Evolutionary conservation across 2,888 invertebrate species (phyloP).

Genomic region (Oegoconia quadripuncta): DNA sequence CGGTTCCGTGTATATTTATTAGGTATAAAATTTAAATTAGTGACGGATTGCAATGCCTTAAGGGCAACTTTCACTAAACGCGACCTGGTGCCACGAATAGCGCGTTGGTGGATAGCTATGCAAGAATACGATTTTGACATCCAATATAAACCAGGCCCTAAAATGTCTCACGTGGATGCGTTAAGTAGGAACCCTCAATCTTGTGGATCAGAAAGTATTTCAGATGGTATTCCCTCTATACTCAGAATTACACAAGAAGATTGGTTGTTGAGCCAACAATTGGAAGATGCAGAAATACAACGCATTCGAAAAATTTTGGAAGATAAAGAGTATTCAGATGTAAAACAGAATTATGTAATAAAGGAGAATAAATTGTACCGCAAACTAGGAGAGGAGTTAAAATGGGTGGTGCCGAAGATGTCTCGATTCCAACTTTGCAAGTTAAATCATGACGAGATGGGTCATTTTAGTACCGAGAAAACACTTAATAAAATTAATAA

Average conservation of each 20-base stretch:
- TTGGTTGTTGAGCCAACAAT: constrained; percentile 20
- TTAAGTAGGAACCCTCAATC: constrained; percentile 1
- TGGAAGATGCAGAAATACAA: constrained; percentile 13
- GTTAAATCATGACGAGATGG: constrained; percentile 26
- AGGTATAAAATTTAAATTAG: too few relatives aligned
- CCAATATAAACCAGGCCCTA: background rate
- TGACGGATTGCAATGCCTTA: constrained; percentile 18
- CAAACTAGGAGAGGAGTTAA: constrained; percentile 15
- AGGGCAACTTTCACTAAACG: constrained; percentile 7
- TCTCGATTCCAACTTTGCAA: constrained; percentile 23
- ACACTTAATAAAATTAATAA: constrained; percentile 27
- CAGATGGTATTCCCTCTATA: background rate
- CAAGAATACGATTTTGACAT: constrained; percentile 19
- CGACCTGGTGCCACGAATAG: constrained; percentile 11
- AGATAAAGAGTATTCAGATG: constrained; percentile 15
- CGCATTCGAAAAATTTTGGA: constrained; percentile 18
- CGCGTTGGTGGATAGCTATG: constrained; percentile 15
- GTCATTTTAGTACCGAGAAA: constrained; percentile 22
- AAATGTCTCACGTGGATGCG: constrained; percentile 11
- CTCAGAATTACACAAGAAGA: constrained; percentile 11
- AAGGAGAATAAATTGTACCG: constrained; percentile 13
- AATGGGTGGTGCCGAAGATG: constrained; percentile 24
- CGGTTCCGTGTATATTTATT: too few relatives aligned
- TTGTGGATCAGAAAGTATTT: background rate
- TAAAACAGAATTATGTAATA: constrained; percentile 10